Conservation (phyloP, 92 coral and sea anemone species). For the Zoanthus sansibaricus region DNA sequence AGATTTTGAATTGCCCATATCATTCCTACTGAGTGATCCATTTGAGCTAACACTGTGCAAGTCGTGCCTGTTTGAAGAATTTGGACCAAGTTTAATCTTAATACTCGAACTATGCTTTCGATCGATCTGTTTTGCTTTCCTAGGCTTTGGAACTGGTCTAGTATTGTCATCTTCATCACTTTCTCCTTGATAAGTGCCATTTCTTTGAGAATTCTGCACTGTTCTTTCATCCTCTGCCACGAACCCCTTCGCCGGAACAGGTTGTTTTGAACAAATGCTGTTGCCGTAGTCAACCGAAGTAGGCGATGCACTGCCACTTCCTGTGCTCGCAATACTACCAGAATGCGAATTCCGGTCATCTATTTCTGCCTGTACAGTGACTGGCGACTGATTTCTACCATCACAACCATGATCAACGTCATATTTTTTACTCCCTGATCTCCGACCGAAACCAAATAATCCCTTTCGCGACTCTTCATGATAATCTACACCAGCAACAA, state of each 20-base stretch:
- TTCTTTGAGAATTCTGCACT: conserved; percentile 35
- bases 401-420: conserved; percentile 85
- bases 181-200: conserved; percentile 40
- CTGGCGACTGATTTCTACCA: conserved; percentile 50
- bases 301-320: conserved; percentile 57
- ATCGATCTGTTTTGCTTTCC: conserved; percentile 40
- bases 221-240: conserved; percentile 44
- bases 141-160: conserved; percentile 76
- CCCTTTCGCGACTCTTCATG: conserved; percentile 69
- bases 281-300: conserved; percentile 36
- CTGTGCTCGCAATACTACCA: conserved; percentile 67
- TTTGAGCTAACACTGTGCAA: conserved; percentile 22
- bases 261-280: conserved; percentile 34
- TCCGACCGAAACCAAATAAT: conserved; percentile 81
- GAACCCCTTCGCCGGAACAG: conserved; percentile 17
- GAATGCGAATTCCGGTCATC: conserved; percentile 65
- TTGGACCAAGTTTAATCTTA: conserved; percentile 78
- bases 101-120: conserved; percentile 81
- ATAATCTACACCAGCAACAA: conserved; percentile 73
- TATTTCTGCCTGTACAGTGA: conserved; percentile 56
- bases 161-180: conserved; percentile 44
- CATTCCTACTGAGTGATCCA: conserved; percentile 39
- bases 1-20: conserved; percentile 3
- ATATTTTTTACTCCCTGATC: conserved; percentile 75
- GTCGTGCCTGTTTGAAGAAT: conserved; percentile 34